These are phyloP conservation scores for Brachionus sp. DNA, from an alignment of 1,140 invertebrate genomes.

Conservation along the genomic window DNA sequence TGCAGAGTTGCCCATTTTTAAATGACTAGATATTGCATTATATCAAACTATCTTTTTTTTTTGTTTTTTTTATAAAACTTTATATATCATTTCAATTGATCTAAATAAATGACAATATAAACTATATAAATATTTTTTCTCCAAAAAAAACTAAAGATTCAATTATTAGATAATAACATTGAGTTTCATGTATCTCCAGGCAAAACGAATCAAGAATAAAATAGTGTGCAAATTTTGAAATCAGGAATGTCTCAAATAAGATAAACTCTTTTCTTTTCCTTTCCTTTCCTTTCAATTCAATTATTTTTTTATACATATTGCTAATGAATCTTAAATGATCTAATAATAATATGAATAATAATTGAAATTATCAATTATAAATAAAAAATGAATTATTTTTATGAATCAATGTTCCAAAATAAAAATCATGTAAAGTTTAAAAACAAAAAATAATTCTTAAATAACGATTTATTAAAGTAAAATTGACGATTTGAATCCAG, in stretches of 20 bases:
- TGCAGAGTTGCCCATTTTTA: neutral
- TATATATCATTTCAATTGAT: neutral
- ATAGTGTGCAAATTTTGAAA: too few relatives aligned
- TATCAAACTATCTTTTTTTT: neutral
- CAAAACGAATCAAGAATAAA: too few relatives aligned
- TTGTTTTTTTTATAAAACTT: neutral
- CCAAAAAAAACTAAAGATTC: neutral
- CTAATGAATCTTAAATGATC: too few relatives aligned
- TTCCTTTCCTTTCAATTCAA: too few relatives aligned
- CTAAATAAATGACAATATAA: neutral
- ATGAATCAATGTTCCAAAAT: too few relatives aligned
- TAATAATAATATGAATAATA: too few relatives aligned
- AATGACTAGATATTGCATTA: neutral
- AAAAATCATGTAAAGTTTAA: too few relatives aligned
- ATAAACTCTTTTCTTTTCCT: too few relatives aligned
- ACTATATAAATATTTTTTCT: neutral
- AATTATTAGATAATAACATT: neutral
- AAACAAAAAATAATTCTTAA: neutral
- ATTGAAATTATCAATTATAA: too few relatives aligned
- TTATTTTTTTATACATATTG: too few relatives aligned
- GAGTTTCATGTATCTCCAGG: neutral
- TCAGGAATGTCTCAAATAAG: too few relatives aligned
- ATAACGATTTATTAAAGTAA: neutral
- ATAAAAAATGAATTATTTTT: too few relatives aligned
- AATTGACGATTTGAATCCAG: neutral